phyloP scores from a whole-genome alignment of 23 tunicate species.

The Trididemnum miniatum region DNA sequence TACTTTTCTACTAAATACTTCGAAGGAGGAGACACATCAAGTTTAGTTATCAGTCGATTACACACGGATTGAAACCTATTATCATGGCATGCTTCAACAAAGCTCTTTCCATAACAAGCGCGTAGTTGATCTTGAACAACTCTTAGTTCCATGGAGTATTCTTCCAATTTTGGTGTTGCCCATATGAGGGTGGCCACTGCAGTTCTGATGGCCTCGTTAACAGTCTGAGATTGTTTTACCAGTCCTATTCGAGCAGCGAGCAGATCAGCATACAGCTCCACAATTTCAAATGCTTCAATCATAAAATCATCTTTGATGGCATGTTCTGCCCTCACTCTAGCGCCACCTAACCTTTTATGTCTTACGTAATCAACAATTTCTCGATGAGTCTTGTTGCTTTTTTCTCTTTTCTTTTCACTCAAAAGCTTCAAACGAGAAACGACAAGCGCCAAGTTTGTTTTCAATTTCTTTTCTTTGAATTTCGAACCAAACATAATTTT shows the following conservation, averaged over 20 bases:
- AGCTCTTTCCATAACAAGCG: slow-evolving; percentile 68
- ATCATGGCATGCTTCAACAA: slow-evolving; percentile 52
- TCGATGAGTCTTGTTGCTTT: not conserved
- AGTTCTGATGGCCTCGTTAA: slow-evolving; percentile 54
- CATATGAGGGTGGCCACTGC: slow-evolving; percentile 73
- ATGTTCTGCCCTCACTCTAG: slow-evolving; percentile 74
- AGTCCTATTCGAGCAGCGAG: not conserved
- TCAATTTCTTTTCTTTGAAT: slow-evolving; percentile 73
- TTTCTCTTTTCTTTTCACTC: slow-evolving; percentile 9
- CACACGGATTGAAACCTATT: slow-evolving; percentile 61
- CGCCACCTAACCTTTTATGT: slow-evolving; percentile 43
- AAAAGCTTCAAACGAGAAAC: slow-evolving; percentile 62
- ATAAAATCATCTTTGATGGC: slow-evolving; percentile 72
- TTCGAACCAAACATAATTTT: slow-evolving; percentile 68
- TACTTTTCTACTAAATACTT: slow-evolving; percentile 66
- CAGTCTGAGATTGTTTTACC: slow-evolving; percentile 33
- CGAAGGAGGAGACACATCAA: slow-evolving; percentile 69
- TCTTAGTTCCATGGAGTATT: slow-evolving; percentile 40
- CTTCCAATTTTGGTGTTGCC: slow-evolving; percentile 49
- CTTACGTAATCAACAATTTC: slow-evolving; percentile 82
- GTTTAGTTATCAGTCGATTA: slow-evolving; percentile 52
- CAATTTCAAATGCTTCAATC: slow-evolving; percentile 80
- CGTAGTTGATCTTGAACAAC: slow-evolving; percentile 44
- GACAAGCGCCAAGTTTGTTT: slow-evolving; percentile 60
- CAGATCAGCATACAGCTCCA: slow-evolving; percentile 71